Conservation (phyloP, 1,140 invertebrate species). For the Planococcus citri region DNA sequence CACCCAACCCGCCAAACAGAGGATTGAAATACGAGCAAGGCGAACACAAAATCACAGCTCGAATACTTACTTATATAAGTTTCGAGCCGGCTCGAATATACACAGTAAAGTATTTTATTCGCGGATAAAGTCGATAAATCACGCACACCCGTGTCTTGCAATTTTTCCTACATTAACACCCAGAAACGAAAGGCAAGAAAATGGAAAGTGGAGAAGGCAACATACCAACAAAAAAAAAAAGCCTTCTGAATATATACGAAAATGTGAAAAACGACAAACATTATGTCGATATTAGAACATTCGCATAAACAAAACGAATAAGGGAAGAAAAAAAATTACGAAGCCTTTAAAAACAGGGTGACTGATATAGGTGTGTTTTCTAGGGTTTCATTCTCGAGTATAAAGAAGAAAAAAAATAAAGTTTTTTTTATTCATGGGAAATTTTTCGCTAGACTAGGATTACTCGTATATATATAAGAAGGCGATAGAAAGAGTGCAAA, state of each 20-base stretch:
- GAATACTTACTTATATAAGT: no score
- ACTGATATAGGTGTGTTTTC: neutral
- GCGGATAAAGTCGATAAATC: neutral
- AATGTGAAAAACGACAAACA: constrained; percentile 3
- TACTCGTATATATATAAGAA: neutral
- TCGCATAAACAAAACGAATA: neutral
- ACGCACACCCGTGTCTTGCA: neutral
- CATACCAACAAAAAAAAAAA: no score
- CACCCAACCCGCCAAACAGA: no score
- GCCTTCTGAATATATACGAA: no score
- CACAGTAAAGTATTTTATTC: neutral
- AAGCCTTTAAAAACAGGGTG: constrained; percentile 1
- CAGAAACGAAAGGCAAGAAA: neutral
- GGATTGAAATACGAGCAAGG: no score
- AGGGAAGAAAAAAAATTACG: neutral
- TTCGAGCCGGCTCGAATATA: neutral
- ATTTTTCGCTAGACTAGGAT: neutral
- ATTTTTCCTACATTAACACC: neutral
- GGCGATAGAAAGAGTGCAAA: neutral
- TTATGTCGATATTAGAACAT: neutral
- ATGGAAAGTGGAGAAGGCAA: neutral
- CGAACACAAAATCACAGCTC: no score
- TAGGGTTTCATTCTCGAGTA: neutral
- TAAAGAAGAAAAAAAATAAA: no score
- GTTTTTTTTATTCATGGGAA: neutral